Evolutionary conservation across 2,888 invertebrate genomes (phyloP).

Genomic region (Gastracanthus pulcherrimus): DNA sequence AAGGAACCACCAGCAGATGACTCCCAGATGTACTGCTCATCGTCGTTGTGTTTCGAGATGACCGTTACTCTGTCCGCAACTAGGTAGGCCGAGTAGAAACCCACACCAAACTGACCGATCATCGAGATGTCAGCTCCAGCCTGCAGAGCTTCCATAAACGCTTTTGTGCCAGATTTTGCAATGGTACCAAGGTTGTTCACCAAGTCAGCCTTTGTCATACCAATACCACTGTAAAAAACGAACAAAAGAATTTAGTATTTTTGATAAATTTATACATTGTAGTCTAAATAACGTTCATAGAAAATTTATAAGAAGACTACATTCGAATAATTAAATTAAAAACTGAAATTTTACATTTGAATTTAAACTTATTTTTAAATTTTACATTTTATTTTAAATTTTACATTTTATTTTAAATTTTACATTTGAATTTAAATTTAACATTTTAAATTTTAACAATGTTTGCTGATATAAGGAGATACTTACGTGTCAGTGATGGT

Average conservation of each 20-base stretch:
- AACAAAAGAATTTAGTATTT: conserved; percentile 13
- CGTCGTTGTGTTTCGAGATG: conserved; percentile 97
- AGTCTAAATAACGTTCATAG: neutral
- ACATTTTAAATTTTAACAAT: neutral
- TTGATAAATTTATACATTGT: neutral
- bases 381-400: neutral
- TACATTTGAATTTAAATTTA: neutral
- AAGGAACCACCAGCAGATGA: conserved; percentile 99
- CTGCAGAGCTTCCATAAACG: conserved; percentile 99
- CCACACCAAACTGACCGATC: conserved; percentile 99
- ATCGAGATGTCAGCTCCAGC: conserved; percentile 99
- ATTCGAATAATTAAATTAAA: neutral
- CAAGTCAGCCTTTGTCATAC: conserved; percentile 99
- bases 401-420: neutral
- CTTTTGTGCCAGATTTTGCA: conserved; percentile 99
- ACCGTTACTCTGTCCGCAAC: conserved; percentile 97
- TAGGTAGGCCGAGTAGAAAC: conserved; percentile 99
- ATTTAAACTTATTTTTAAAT: neutral
- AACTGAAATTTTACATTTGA: neutral
- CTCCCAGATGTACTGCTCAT: conserved; percentile 99
- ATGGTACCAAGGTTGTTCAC: conserved; percentile 99
- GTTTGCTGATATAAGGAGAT: neutral
- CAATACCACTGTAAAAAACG: conserved; percentile 83
- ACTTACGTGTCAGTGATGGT: conserved; percentile 90
- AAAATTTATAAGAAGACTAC: no score